Evolutionary conservation across 2,113 vertebrate genomes (phyloP).

Genomic region (Leucosticte australis): DNA sequence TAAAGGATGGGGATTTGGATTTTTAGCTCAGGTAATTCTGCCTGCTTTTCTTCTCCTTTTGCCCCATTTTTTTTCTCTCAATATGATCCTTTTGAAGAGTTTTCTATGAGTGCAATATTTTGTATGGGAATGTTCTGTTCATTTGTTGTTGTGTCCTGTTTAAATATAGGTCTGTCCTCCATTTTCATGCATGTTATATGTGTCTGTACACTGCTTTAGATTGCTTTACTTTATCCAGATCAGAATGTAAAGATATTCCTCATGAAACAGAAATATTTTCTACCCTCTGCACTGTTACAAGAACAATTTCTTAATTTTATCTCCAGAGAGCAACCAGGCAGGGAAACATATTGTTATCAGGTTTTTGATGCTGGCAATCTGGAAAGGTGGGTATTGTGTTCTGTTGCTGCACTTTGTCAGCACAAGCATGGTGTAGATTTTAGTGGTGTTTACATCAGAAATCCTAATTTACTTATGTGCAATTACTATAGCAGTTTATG

Average conservation of each 20-base stretch:
- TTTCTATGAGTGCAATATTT: not conserved
- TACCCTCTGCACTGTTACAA: not conserved
- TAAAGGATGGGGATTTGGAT: accelerated
- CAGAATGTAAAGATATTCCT: not conserved
- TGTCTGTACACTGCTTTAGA: not conserved
- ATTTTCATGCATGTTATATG: not conserved
- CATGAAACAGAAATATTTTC: not conserved
- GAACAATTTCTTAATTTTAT: slow-evolving; percentile 3
- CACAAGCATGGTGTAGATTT: not conserved
- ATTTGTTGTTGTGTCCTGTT: not conserved
- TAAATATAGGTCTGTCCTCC: not conserved
- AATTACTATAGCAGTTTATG: not conserved
- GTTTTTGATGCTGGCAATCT: not conserved
- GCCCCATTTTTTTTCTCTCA: not conserved
- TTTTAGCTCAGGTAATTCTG: not conserved
- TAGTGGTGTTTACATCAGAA: slow-evolving; percentile 8
- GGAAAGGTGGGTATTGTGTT: not conserved
- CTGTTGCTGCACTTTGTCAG: not conserved
- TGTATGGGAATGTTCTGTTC: not conserved
- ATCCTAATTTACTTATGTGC: not conserved
- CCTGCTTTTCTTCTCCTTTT: not conserved
- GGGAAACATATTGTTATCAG: not conserved
- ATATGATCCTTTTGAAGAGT: not conserved
- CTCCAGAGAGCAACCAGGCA: not conserved
- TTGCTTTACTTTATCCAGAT: not conserved